A percentile compares a stretch with the other conserved stretches of the same genome.
phyloP scores from a whole-genome alignment of 2,113 vertebrate species.

The Erpornis zantholeuca region DNA sequence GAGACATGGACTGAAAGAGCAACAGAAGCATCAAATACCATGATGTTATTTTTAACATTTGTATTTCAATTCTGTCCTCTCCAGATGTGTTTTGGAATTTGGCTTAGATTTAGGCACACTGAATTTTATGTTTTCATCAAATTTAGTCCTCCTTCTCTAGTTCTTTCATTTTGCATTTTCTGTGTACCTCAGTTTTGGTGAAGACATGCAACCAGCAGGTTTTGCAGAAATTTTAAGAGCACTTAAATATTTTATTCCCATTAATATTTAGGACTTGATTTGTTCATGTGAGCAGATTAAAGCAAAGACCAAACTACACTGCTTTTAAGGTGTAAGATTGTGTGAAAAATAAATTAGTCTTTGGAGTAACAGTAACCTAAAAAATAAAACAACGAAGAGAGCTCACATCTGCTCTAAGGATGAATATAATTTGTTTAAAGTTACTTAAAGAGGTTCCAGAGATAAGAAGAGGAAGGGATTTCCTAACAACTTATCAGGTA shows the following conservation, averaged over 20 bases:
- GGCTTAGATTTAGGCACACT: background rate
- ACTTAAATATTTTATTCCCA: background rate
- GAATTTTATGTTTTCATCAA: background rate
- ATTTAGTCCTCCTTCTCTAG: background rate
- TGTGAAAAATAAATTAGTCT: background rate
- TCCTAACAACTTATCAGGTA: background rate
- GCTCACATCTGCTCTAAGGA: background rate
- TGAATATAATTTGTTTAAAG: background rate
- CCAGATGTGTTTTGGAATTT: background rate
- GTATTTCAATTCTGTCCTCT: background rate
- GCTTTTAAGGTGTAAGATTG: background rate
- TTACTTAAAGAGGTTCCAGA: background rate
- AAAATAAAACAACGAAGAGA: background rate
- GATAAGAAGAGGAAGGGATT: background rate
- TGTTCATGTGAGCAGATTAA: background rate
- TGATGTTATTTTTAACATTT: background rate
- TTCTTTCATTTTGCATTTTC: background rate
- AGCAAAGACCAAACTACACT: background rate
- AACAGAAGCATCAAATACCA: background rate
- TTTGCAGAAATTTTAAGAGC: background rate
- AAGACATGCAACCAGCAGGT: background rate
- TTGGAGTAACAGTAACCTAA: background rate
- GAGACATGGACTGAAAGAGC: background rate
- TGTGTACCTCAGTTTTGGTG: background rate
- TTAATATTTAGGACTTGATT: background rate